Base-by-base conservation (phyloP, 64 coral and sea anemone genomes). In the Exaiptasia diaphana region DNA sequence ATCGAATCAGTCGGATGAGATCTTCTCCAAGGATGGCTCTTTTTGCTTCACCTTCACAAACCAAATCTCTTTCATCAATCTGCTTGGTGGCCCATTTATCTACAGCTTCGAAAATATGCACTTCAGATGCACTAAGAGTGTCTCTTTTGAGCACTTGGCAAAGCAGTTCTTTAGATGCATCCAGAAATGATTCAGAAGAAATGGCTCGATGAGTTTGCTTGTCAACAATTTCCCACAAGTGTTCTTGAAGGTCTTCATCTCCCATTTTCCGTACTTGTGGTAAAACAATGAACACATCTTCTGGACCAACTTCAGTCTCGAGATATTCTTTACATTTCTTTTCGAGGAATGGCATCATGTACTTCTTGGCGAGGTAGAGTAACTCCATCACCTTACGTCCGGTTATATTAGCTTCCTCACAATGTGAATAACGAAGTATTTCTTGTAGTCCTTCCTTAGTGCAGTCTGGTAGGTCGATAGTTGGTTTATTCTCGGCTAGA, bases 281-380 rank as follows among this genome's bases (percentile, higher is more conserved):
- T 18, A 87, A 63, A 31, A 87, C 48, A 38, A n/a, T 29, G 21
- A 87, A 57, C 21, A 87, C 76, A 34, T 88, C 73, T 9, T 56
- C 73, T 22, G 67, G 39, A 6, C 50, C 49, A 18, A 88, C 37
- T 10, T 54, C 36, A 3, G 79, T 25, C 2, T 24, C 20, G 22
- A 88, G 40, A 27, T 80, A 88, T 13, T 80, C 5, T 10, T 3
- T 58, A 27, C 86, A 88, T 48, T 72, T 88, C 30, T 41, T 41
- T 7, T 52, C 75, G 4, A 88, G 67, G 14, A 49, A 72, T 37
- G 86, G 86, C 14, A 88, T 52, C 36, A 88, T 88, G 44, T 88
- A 88, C 13, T 88, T 88, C 31, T 79, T 65, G 4, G 85, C 74
- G 14, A 88, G 43, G n/a, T 80, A 71, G 20, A 80, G 11, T n/a